Base-by-base conservation (phyloP, 2,113 vertebrate genomes). In the Oncorhynchus kisutch region DNA sequence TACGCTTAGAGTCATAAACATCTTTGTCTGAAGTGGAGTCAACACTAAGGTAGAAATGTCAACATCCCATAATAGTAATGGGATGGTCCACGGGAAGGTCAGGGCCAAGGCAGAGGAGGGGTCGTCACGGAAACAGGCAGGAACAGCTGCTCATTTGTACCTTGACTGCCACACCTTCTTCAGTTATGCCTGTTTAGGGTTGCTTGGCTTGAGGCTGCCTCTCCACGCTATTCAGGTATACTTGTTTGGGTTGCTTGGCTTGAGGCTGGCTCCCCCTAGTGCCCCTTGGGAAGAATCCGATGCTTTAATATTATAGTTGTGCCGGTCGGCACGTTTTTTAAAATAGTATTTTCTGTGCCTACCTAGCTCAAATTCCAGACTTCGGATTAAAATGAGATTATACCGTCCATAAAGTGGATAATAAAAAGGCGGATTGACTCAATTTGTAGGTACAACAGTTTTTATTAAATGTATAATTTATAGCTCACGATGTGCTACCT, bases 201-300 rank as follows among this genome's bases (percentile, higher is more conserved):
- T 49, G 67, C 77, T 78, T 64, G 54, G 27, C 73, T 64, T 77
- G 82, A 70, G 71, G 59, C 34, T 74, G 1, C 7, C 27, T 82
- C 85, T 87, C 65, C 65, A 11, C 8, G 2, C 39, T 45, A 8
- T 45, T 45, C 8, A 45, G 39, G 39, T 45, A 2, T 45, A 8
- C 39, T 7, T 45, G 39, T 45, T 45, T 45, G 4, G 14, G 62
- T 68, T 49, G 67, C 78, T 78, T 64, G 48, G 27, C 74, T 64
- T 77, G 82, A 70, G 71, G 59, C 34, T 74, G 1, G 11, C 29
- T 82, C 85, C 88, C 65, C 65, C 89, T 87, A 27, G 82, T 83
- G 90, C 27, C 3, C 16, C 31, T 7, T 8, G n/a, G n/a, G 59
- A 24, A 22, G 59, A 62, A 62, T 16, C 7, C 3, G 1, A 62